Evolutionary conservation across 2,113 vertebrate genomes (phyloP).

Genomic region (Cephalopterus ornatus): DNA sequence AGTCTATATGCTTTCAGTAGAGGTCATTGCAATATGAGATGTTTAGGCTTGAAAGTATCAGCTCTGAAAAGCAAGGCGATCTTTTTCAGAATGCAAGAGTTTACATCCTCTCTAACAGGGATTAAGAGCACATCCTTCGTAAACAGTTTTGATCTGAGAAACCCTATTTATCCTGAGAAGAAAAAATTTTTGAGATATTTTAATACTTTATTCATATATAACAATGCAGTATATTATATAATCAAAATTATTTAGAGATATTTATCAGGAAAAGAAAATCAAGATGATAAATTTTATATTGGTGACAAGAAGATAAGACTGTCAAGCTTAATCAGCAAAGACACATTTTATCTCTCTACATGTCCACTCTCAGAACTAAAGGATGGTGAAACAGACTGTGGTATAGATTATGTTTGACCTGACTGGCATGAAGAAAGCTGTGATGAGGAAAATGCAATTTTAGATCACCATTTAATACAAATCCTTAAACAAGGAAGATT

Average conservation of each 20-base stretch:
- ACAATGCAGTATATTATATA: neutral
- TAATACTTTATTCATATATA: neutral
- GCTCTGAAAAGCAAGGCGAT: neutral
- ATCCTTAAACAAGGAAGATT: neutral
- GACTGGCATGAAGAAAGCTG: neutral
- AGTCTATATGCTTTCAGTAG: neutral
- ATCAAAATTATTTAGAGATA: neutral
- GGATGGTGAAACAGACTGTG: neutral
- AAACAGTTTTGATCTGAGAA: neutral
- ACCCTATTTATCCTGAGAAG: neutral
- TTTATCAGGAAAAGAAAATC: neutral
- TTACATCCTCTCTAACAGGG: neutral
- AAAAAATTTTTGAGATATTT: neutral
- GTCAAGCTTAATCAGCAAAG: neutral
- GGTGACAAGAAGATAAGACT: neutral
- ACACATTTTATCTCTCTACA: neutral
- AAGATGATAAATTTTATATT: neutral
- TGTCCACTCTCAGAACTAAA: neutral
- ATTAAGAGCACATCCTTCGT: neutral
- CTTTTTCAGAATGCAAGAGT: neutral
- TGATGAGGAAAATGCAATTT: neutral
- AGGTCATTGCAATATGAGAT: neutral
- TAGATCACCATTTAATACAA: neutral
- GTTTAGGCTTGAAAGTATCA: neutral
- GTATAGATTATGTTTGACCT: neutral